A percentile compares a stretch with the other conserved stretches of the same genome.
phyloP scores from a whole-genome alignment of 2,113 vertebrate species.

The Hippopotamus amphibius region DNA sequence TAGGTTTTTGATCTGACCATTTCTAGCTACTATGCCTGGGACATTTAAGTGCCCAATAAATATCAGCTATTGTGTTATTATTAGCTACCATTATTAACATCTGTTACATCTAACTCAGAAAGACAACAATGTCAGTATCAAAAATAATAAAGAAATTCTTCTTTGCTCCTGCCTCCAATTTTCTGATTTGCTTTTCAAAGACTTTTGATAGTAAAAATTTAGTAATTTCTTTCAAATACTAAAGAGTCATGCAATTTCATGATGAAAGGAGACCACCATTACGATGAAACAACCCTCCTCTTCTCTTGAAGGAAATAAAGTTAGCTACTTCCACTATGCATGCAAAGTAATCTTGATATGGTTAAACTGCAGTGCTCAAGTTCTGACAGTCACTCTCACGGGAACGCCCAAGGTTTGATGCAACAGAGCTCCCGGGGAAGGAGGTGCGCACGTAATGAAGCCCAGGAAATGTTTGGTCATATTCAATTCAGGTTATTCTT shows the following conservation, averaged over 20 bases:
- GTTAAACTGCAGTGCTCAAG: background rate
- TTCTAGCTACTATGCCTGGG: background rate
- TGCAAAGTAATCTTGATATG: background rate
- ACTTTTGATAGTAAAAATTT: slow-evolving; percentile 28
- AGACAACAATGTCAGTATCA: slow-evolving; percentile 29
- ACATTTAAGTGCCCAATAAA: background rate
- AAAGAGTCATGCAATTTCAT: background rate
- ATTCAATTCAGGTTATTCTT: background rate
- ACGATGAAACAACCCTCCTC: background rate
- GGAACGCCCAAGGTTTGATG: background rate
- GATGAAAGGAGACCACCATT: background rate
- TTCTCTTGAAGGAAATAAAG: background rate
- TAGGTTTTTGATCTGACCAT: background rate
- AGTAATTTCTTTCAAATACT: slow-evolving; percentile 17
- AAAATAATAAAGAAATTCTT: background rate
- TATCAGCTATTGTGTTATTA: background rate
- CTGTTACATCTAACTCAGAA: background rate
- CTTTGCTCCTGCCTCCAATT: background rate
- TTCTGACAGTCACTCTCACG: background rate
- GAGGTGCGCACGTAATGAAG: background rate
- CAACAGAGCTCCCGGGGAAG: background rate
- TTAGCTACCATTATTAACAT: background rate
- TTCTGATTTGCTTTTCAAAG: slow-evolving; percentile 51
- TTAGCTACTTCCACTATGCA: background rate
- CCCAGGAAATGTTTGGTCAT: background rate